phyloP scores from a whole-genome alignment of 2,888 invertebrate genomes.

The Exephanes ischioxanthus region DNA sequence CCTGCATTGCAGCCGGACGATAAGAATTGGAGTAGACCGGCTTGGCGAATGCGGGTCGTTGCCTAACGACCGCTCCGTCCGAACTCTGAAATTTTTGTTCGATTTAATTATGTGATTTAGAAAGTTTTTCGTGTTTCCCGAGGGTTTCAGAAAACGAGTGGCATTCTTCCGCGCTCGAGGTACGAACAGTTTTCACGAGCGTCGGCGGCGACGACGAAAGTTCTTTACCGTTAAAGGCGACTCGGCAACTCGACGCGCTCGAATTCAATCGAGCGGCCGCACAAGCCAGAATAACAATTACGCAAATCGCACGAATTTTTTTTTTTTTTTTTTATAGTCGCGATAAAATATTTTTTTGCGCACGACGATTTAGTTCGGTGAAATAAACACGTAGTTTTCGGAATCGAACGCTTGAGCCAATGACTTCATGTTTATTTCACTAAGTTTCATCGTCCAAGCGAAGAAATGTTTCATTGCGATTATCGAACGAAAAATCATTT shows the following conservation, averaged over 20 bases:
- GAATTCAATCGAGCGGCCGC: background rate
- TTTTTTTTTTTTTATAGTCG: too few relatives aligned
- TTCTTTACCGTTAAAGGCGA: conserved; percentile 32
- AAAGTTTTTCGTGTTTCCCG: background rate
- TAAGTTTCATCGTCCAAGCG: too few relatives aligned
- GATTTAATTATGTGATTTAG: conserved; percentile 1
- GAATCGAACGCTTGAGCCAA: too few relatives aligned
- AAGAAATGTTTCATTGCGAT: too few relatives aligned
- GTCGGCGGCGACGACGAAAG: background rate
- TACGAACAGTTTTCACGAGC: background rate
- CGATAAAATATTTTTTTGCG: too few relatives aligned
- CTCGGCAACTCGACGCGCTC: background rate
- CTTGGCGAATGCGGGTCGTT: conserved; percentile 78
- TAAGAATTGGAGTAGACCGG: conserved; percentile 88
- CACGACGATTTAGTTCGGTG: too few relatives aligned
- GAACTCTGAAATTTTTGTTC: conserved; percentile 68
- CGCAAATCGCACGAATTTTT: too few relatives aligned
- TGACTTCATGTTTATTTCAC: too few relatives aligned
- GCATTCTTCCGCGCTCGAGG: background rate
- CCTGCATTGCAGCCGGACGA: conserved; percentile 90
- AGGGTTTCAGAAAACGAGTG: background rate
- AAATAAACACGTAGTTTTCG: too few relatives aligned
- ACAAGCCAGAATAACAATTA: too few relatives aligned
- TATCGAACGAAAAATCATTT: too few relatives aligned
- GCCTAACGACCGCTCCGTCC: conserved; percentile 73